These are phyloP conservation scores for Sinocyclocheilus anophthalmus DNA, from an alignment of 2,113 vertebrate genomes.

Conservation along the genomic window DNA sequence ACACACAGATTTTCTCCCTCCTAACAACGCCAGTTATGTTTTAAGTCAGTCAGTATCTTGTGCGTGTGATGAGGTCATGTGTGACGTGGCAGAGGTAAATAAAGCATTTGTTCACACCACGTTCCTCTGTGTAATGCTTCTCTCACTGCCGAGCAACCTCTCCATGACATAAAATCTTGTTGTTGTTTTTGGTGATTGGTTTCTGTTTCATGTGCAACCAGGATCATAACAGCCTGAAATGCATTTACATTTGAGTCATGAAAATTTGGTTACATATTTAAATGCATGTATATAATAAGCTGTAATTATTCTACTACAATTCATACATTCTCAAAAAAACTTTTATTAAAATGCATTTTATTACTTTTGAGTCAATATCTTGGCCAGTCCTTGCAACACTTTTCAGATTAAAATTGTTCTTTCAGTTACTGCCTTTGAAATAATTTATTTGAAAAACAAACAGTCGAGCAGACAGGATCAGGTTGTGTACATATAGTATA, in stretches of 20 bases:
- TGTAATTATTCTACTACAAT: background rate
- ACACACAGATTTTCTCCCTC: slow-evolving; percentile 21
- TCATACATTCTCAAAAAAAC: background rate
- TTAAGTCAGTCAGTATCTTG: slow-evolving; percentile 33
- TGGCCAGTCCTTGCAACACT: background rate
- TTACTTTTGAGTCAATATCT: background rate
- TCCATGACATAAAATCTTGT: background rate
- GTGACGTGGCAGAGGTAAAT: slow-evolving; percentile 75
- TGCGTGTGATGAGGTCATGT: slow-evolving; percentile 71
- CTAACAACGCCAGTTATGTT: background rate
- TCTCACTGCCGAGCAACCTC: slow-evolving; percentile 55
- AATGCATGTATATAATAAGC: too few relatives aligned
- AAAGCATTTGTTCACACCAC: slow-evolving; percentile 78
- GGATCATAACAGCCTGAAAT: too few relatives aligned
- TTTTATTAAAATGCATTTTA: background rate
- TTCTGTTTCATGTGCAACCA: too few relatives aligned
- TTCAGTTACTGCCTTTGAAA: background rate
- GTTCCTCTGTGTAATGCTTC: slow-evolving; percentile 73
- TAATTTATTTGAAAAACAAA: background rate
- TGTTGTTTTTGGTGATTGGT: background rate
- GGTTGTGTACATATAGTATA: background rate
- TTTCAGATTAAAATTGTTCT: background rate
- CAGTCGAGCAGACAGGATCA: background rate
- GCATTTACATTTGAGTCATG: too few relatives aligned
- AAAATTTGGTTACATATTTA: too few relatives aligned